phyloP scores from a whole-genome alignment of 2,888 invertebrate genomes.

The Drymonia ruficornis region DNA sequence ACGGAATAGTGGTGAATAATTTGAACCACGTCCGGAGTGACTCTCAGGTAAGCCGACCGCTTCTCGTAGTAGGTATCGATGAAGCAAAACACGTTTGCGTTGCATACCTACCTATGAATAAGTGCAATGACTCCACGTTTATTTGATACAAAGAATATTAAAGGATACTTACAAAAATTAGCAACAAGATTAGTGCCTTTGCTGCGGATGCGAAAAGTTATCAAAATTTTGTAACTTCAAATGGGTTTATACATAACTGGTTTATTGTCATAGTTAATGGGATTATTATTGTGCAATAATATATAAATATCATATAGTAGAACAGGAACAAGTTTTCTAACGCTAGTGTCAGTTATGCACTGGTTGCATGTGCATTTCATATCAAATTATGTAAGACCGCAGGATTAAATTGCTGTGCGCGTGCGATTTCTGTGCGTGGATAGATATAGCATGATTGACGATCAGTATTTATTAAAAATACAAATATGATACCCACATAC shows the following conservation, averaged over 20 bases:
- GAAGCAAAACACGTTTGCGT: slow-evolving; percentile 75
- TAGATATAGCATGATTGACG: slow-evolving; percentile 15
- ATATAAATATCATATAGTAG: slow-evolving; percentile 27
- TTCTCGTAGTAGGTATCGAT: slow-evolving; percentile 56
- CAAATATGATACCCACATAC: neutral
- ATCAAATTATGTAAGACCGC: slow-evolving; percentile 36
- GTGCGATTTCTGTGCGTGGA: slow-evolving; percentile 21
- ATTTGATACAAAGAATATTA: slow-evolving; percentile 46
- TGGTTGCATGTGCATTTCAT: slow-evolving; percentile 27
- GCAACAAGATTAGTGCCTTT: neutral
- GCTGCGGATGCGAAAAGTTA: neutral
- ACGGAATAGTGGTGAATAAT: slow-evolving; percentile 81
- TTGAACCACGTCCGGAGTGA: slow-evolving; percentile 81
- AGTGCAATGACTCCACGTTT: slow-evolving; percentile 72
- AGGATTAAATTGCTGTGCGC: slow-evolving; percentile 22
- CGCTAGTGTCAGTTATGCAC: slow-evolving; percentile 22
- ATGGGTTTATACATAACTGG: slow-evolving; percentile 22
- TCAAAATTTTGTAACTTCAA: slow-evolving; percentile 11
- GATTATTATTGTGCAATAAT: slow-evolving; percentile 31
- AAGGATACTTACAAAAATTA: neutral
- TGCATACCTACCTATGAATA: slow-evolving; percentile 75
- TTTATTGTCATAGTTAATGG: slow-evolving; percentile 26
- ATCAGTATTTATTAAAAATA: neutral
- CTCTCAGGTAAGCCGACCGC: slow-evolving; percentile 76
- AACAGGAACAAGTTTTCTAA: slow-evolving; percentile 31